These are phyloP conservation scores for Pandemis corylana DNA, from an alignment of 2,888 invertebrate genomes.

Conservation along the genomic window DNA sequence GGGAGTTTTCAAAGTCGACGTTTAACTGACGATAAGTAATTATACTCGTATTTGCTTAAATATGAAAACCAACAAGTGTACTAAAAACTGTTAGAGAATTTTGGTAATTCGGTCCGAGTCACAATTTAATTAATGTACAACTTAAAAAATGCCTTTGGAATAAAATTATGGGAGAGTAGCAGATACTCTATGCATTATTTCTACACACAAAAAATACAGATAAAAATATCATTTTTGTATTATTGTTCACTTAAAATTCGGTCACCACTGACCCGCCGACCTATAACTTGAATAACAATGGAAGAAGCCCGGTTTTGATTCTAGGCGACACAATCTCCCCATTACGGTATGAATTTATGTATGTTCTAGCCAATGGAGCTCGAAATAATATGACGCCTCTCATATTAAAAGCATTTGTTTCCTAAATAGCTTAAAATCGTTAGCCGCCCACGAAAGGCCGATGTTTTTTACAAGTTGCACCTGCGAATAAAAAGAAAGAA, in stretches of 20 bases:
- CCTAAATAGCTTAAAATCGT: background rate
- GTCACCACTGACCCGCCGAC: conserved; percentile 61
- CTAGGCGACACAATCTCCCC: conserved; percentile 67
- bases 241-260: conserved; percentile 57
- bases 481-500: too few relatives aligned
- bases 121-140: too few relatives aligned
- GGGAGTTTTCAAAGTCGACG: too few relatives aligned
- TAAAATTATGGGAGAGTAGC: too few relatives aligned
- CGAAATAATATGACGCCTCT: background rate
- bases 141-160: too few relatives aligned
- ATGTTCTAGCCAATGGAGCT: conserved; percentile 49
- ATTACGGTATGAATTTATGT: conserved; percentile 82
- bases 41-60: too few relatives aligned
- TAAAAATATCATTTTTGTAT: conserved; percentile 49
- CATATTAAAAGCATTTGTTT: background rate
- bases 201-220: background rate
- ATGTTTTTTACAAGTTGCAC: too few relatives aligned
- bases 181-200: too few relatives aligned
- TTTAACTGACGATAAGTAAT: too few relatives aligned
- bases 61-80: too few relatives aligned
- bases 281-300: conserved; percentile 74
- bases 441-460: background rate
- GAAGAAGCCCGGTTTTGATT: conserved; percentile 59
- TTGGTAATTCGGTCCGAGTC: background rate
- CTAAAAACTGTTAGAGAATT: too few relatives aligned